Base-by-base conservation (phyloP, 2,797 vertebrate species). In the Synanceia verrucosa region DNA sequence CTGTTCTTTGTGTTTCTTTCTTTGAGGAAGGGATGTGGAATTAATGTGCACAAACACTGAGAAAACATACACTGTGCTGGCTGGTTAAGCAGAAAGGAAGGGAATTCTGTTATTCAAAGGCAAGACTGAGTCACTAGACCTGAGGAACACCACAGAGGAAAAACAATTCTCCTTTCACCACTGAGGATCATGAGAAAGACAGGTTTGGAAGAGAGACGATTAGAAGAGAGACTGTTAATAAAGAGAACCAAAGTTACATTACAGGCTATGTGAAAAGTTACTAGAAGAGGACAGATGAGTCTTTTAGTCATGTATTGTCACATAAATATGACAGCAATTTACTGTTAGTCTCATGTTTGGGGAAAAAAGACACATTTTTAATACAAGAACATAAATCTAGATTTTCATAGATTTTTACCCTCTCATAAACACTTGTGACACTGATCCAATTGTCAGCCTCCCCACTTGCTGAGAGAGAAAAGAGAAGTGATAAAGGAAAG, bases 81-180 rank as follows among this genome's bases (percentile, higher is more conserved):
- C 41, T 11, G 18, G 8, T 43, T 59, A 10, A 6, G 33, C 70
- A 65, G 37, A 78, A 21, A 86, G 80, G 60, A 82, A 79, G 73
- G 76, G 73, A 83, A 88, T 76, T 86, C 78, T 86, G 76, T 87
- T 89, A 68, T 84, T 83, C 64, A 74, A 65, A 83, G 87, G 86
- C 74, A 85, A 85, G 65, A 83, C 63, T 89, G 90, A 91, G 86
- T 90, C 86, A 90, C 78, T 36, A 48, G 62, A 34, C 46, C 48
- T 11, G 53, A 84, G 73, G 63, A 79, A 59, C 62, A 47, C 53
- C 62, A 50, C 65, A 62, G 59, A 81, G 67, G 60, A 76, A 83
- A 79, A 58, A 68, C 37, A 34, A 48, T 71, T 64, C 21, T 48
- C 61, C 41, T 66, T 43, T 76, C 53, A 34, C 9, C 10, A 2